Evolutionary conservation across 1,140 invertebrate genomes (phyloP).

Genomic region (Halotydeus destructor): DNA sequence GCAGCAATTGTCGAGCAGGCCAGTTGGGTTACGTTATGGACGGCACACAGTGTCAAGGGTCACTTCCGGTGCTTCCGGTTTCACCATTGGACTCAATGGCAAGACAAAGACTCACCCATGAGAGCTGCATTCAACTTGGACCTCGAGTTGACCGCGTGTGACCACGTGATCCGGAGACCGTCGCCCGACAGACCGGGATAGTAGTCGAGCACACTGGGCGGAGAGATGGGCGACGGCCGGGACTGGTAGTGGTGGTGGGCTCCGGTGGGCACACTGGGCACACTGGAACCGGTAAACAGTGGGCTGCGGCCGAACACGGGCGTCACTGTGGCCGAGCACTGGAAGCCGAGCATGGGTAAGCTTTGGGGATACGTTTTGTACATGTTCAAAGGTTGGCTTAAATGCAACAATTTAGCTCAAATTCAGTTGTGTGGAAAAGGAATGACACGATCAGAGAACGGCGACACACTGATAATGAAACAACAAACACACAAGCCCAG

Average conservation of each 20-base stretch:
- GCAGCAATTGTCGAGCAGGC: no score
- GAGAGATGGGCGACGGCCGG: slow-evolving; percentile 5
- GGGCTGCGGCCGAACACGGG: slow-evolving; percentile 9
- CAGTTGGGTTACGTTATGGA: no score
- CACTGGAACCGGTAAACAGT: no score
- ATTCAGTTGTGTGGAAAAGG: no score
- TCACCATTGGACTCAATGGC: neutral
- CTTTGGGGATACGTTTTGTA: no score
- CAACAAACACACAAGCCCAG: neutral
- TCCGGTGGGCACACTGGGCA: neutral
- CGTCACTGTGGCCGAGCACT: slow-evolving; percentile 14
- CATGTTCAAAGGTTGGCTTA: no score
- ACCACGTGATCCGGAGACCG: slow-evolving; percentile 41
- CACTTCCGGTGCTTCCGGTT: slow-evolving; percentile 6
- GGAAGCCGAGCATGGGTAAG: slow-evolving; percentile 11
- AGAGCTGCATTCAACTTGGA: slow-evolving; percentile 37
- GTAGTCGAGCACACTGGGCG: slow-evolving; percentile 18
- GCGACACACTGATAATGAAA: neutral
- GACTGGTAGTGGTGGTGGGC: neutral
- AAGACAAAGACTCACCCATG: slow-evolving; percentile 23
- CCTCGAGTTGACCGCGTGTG: slow-evolving; percentile 56
- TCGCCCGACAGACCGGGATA: slow-evolving; percentile 18
- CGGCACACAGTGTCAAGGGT: no score
- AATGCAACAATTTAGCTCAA: no score
- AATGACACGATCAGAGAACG: neutral